Conservation (phyloP, 2,888 invertebrate species). For the Tuberolachnus salignus region DNA sequence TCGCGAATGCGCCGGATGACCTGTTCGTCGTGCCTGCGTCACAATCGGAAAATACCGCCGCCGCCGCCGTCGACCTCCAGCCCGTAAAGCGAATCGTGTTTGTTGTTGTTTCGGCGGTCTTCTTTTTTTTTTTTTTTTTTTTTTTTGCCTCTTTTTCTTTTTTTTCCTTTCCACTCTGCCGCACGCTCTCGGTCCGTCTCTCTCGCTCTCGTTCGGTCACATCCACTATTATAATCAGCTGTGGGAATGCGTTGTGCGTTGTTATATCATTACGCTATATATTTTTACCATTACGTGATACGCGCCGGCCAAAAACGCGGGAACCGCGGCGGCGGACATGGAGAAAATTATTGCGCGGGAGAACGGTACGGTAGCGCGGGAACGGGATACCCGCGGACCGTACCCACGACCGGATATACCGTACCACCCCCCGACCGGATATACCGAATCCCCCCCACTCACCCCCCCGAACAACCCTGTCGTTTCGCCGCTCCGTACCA, state of each 20-base stretch:
- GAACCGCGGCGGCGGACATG: conserved; percentile 8
- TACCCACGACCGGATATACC: neutral
- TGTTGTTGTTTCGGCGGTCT: conserved; percentile 34
- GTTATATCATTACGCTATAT: neutral
- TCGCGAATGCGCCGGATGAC: neutral
- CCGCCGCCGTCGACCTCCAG: conserved; percentile 16
- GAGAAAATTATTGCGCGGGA: conserved; percentile 30
- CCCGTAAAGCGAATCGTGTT: conserved; percentile 9
- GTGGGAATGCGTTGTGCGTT: conserved; percentile 1
- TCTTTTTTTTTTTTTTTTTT: conserved; percentile 27
- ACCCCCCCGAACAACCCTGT: too few species aligned
- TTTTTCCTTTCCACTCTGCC: neutral
- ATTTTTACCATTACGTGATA: conserved; percentile 7
- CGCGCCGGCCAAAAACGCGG: conserved; percentile 20
- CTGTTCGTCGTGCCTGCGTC: conserved; percentile 36
- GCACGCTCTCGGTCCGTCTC: neutral
- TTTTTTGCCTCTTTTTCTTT: neutral
- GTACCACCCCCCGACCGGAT: too few species aligned
- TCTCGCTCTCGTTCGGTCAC: neutral
- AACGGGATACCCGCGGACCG: neutral
- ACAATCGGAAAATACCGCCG: conserved; percentile 47
- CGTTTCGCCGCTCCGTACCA: too few species aligned
- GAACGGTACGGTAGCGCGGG: conserved; percentile 8
- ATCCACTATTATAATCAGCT: conserved; percentile 19
- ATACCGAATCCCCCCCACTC: too few species aligned